These are phyloP conservation scores for Gadus macrocephalus DNA, from an alignment of 2,113 vertebrate genomes.

Conservation along the genomic window DNA sequence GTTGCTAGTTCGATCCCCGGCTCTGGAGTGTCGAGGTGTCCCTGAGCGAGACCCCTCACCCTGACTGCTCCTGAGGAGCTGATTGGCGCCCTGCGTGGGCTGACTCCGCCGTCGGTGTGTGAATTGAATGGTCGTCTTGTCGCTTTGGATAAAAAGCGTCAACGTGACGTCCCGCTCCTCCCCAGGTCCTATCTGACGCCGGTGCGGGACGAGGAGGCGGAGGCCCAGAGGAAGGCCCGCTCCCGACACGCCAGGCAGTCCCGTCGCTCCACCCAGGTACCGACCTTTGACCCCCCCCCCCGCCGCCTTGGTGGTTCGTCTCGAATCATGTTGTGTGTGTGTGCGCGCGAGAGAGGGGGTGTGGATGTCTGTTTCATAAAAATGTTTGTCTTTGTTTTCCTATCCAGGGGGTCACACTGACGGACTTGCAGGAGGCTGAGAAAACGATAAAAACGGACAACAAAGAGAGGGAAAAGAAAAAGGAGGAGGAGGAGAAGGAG, in stretches of 20 bases:
- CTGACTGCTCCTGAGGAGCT: no score
- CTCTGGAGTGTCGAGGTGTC: no score
- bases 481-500: conserved; percentile 67
- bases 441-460: conserved; percentile 72
- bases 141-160: no score
- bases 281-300: neutral
- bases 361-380: neutral
- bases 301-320: neutral
- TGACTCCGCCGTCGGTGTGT: no score
- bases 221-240: conserved; percentile 78
- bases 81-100: no score
- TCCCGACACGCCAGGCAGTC: conserved; percentile 76
- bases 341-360: neutral
- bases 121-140: no score
- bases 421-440: conserved; percentile 80
- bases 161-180: neutral
- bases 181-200: conserved; percentile 77
- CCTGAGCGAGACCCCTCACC: no score
- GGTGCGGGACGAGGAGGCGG: conserved; percentile 77
- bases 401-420: conserved; percentile 76
- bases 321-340: neutral
- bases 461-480: conserved; percentile 60
- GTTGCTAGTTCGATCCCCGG: no score
- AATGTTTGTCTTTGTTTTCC: conserved; percentile 8
- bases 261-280: conserved; percentile 76